phyloP scores from a whole-genome alignment of 2,797 vertebrate species.

The Peromyscus aztecus region DNA sequence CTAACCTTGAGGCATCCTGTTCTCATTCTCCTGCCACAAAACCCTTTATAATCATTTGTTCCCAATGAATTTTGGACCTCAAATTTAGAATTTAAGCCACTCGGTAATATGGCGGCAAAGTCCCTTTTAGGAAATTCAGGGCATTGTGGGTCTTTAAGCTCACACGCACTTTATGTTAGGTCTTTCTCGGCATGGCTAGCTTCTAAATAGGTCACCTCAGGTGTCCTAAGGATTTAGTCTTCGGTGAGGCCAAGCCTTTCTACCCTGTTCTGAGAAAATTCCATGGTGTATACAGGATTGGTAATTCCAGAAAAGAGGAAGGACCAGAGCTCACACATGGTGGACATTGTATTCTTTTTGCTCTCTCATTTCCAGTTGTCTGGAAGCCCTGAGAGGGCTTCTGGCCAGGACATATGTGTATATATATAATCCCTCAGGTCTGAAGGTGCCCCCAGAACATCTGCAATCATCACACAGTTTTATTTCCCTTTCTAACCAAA shows the following conservation, averaged over 20 bases:
- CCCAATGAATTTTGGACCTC: not conserved
- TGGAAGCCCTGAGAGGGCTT: not conserved
- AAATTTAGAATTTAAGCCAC: not conserved
- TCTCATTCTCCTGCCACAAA: not conserved
- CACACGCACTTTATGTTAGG: rapidly evolving
- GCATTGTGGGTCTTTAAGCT: rapidly evolving
- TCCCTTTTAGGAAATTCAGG: not conserved
- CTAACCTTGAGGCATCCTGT: not conserved
- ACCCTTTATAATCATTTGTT: not conserved
- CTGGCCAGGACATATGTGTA: not conserved
- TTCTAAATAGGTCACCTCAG: not conserved
- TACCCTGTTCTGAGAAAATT: not conserved
- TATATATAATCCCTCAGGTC: not conserved
- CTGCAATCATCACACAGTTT: not conserved
- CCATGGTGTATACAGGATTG: not conserved
- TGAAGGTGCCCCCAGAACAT: not conserved
- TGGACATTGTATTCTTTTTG: not conserved
- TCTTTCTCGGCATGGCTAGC: not conserved
- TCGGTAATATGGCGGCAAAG: not conserved
- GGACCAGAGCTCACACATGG: rapidly evolving
- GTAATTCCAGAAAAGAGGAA: not conserved
- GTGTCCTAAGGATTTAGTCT: not conserved
- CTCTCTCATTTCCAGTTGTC: slow-evolving; percentile 5
- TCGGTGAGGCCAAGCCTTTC: not conserved
- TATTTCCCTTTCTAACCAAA: not conserved